Base-by-base conservation (phyloP, 2,113 vertebrate species). In the Rhabdornis inornatus region DNA sequence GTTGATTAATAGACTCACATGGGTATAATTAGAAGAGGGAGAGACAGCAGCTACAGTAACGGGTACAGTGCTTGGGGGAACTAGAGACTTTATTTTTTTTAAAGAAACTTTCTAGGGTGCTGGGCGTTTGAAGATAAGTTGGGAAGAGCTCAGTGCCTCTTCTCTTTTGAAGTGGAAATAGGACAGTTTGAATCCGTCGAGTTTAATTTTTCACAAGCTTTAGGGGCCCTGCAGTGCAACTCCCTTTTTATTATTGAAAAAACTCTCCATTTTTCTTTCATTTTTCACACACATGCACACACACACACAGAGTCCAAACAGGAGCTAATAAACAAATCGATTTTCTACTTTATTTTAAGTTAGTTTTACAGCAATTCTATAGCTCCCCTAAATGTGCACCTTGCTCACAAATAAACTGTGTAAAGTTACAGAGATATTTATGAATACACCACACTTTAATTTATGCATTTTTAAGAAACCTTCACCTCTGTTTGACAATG, bases 131-230 rank as follows among this genome's bases (percentile, higher is more conserved):
- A 99, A 98, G 99, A 98, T 98, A 98, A 98, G 98, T 99, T 99
- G 98, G 98, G 99, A 99, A 99, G 99, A 99, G 98, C 98, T 98
- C 97, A 97, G 98, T 97, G 99, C 98, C 98, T 97, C 98, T 98
- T 98, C 98, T 97, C 99, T 98, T 99, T 99, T 99, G 99, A 99
- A 99, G 99, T 99, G 99, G 99, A 99, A 99, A 99, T 99, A 99
- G 99, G 99, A 99, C 99, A 99, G 99, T 99, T 99, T 99, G 99
- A 99, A 99, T 99, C 99, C 98, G 98, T 99, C 99, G 98, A 99
- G 98, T 99, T 99, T 99, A 99, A 99, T 99, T 99, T 99, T 99
- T 99, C 99, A 99, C 99, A 98, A 99, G 98, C 98, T 99, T 98
- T 98, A 98, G 98, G 97, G 97, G 98, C 98, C 99, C 98, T 96